phyloP scores from a whole-genome alignment of 35 echinoderm and acorn worm genomes.

The Chiridota heheva region DNA sequence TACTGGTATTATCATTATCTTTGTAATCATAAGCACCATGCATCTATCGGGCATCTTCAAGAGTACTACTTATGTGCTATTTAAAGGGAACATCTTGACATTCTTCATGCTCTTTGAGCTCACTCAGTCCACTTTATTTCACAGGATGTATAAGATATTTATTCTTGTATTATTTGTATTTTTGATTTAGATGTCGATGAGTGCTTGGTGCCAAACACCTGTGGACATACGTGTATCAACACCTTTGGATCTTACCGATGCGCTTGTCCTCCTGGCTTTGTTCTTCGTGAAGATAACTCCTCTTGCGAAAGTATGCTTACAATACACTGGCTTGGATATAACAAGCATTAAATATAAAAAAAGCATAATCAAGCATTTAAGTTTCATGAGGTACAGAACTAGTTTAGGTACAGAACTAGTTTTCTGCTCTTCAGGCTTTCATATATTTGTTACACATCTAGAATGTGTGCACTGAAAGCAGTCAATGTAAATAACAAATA shows the following conservation, averaged over 20 bases:
- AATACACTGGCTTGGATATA: no score
- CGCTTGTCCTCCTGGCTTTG: neutral
- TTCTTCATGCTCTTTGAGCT: no score
- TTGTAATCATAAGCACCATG: neutral
- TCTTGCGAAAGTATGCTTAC: conserved; percentile 33
- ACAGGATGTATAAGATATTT: neutral
- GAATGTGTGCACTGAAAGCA: no score
- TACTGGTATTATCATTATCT: no score
- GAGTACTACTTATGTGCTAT: neutral
- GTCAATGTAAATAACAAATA: no score
- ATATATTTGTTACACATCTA: no score
- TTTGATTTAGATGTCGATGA: conserved; percentile 22
- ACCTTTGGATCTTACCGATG: conserved; percentile 16
- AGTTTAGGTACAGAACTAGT: no score
- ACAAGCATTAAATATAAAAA: no score
- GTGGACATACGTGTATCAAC: conserved; percentile 21
- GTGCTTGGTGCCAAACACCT: conserved; percentile 17
- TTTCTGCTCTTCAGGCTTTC: no score
- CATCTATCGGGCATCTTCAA: neutral
- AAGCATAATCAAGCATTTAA: no score
- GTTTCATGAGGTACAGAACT: no score
- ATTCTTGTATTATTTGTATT: neutral
- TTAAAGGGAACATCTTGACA: no score
- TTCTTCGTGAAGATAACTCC: conserved; percentile 4
- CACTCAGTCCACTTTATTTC: neutral